Conservation (phyloP, 2,888 invertebrate genomes). For the Phortica okadai region DNA sequence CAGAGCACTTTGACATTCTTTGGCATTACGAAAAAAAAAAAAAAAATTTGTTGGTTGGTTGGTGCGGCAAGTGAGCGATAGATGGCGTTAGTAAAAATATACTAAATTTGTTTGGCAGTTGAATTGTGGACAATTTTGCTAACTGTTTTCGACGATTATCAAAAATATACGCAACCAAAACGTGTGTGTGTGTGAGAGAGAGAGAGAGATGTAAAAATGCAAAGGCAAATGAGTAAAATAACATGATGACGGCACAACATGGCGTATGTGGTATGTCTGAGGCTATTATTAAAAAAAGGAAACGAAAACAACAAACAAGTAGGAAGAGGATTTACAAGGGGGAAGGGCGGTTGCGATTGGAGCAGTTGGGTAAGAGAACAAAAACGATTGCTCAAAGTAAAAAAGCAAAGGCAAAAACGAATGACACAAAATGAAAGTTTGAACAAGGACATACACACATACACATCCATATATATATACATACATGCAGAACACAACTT, state of each 20-base stretch:
- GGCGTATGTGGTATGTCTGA: slow-evolving; percentile 58
- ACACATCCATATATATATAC: slow-evolving; percentile 35
- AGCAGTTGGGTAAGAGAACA: slow-evolving; percentile 18
- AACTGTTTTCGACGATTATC: not conserved
- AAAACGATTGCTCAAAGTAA: slow-evolving; percentile 52
- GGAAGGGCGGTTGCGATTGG: slow-evolving; percentile 20
- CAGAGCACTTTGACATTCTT: slow-evolving; percentile 22
- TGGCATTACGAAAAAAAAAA: not conserved
- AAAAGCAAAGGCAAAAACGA: slow-evolving; percentile 39
- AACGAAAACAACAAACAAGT: slow-evolving; percentile 31
- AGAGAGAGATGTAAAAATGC: not conserved
- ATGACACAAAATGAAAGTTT: slow-evolving; percentile 56
- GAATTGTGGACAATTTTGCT: not conserved
- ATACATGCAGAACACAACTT: slow-evolving; percentile 22
- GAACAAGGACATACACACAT: slow-evolving; percentile 62
- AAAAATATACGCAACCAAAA: not conserved
- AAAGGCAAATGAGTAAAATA: slow-evolving; percentile 42
- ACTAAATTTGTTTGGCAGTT: not conserved
- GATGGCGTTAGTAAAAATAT: not conserved
- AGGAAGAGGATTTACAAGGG: slow-evolving; percentile 16
- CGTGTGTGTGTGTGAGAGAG: not conserved
- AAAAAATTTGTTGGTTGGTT: not conserved
- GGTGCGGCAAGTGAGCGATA: not conserved
- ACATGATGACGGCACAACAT: slow-evolving; percentile 53
- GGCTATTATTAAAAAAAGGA: slow-evolving; percentile 55